Evolutionary conservation across 2,888 invertebrate species (phyloP).

Genomic region (Pemphredon lugubris): DNA sequence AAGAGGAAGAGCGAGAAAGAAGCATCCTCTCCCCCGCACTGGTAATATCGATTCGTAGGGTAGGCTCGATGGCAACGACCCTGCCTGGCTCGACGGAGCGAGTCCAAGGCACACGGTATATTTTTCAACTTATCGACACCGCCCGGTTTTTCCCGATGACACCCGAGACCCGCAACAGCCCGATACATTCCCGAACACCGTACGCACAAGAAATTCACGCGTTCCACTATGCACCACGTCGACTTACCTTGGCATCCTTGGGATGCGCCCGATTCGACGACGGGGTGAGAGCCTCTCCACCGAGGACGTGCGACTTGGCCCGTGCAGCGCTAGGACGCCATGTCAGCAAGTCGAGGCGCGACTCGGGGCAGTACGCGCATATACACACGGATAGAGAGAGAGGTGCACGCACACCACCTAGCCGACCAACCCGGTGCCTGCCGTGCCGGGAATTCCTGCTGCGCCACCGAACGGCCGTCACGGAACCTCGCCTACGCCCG

Average conservation of each 20-base stretch:
- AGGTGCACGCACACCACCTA: conserved; percentile 60
- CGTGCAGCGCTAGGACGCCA: conserved; percentile 78
- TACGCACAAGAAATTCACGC: conserved; percentile 28
- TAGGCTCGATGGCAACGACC: conserved; percentile 78
- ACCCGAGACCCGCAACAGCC: conserved; percentile 46
- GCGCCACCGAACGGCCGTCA: conserved; percentile 76
- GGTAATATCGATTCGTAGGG: conserved; percentile 74
- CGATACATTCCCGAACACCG: conserved; percentile 19
- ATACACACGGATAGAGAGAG: conserved; percentile 58
- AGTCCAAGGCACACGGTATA: conserved; percentile 48
- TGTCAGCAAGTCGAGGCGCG: conserved; percentile 78
- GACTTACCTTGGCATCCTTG: conserved; percentile 77
- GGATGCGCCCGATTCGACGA: conserved; percentile 64
- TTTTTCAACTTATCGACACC: conserved; percentile 68
- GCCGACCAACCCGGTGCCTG: conserved; percentile 65
- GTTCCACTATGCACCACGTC: conserved; percentile 55
- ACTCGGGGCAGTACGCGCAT: conserved; percentile 67
- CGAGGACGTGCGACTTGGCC: conserved; percentile 68
- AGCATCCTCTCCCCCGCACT: conserved; percentile 44
- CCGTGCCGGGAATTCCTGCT: conserved; percentile 69
- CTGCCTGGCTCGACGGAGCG: conserved; percentile 64
- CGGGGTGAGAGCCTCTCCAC: conserved; percentile 67
- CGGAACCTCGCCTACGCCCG: conserved; percentile 78
- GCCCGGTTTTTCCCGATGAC: conserved; percentile 67
- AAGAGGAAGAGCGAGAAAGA: conserved; percentile 40